Conservation (phyloP, 2,797 vertebrate species). For the Odontamblyopus rebecca region DNA sequence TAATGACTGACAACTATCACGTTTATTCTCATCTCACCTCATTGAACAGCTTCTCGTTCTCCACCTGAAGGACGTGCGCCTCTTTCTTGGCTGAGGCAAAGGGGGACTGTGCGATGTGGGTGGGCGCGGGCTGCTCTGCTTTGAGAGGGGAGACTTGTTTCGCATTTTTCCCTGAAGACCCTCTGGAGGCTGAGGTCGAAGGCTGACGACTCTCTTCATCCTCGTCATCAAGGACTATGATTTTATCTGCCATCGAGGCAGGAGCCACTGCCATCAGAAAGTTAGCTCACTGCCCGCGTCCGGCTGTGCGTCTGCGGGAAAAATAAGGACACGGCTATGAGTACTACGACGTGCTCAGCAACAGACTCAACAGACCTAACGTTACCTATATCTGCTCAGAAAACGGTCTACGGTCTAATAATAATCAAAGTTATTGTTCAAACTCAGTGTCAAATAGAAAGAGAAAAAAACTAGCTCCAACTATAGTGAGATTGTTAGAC, state of each 20-base stretch:
- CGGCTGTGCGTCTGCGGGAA: constrained; percentile 17
- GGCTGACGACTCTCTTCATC: constrained; percentile 57
- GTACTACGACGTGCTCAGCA: background rate
- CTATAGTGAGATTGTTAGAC: background rate
- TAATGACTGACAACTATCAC: background rate
- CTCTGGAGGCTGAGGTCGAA: constrained; percentile 39
- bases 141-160: constrained; percentile 2
- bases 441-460: background rate
- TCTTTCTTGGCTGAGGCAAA: constrained; percentile 66
- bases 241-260: constrained; percentile 69
- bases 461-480: background rate
- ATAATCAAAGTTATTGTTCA: background rate
- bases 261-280: constrained; percentile 66
- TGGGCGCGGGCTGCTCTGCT: constrained; percentile 33
- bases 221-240: constrained; percentile 77
- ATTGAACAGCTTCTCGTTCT: constrained; percentile 73
- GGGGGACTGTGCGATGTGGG: constrained; percentile 72
- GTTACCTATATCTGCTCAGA: too few relatives aligned
- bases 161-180: constrained; percentile 13
- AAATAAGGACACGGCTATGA: constrained; percentile 3
- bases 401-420: background rate
- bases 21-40: constrained; percentile 60
- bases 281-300: background rate
- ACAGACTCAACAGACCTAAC: too few relatives aligned
- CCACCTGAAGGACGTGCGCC: constrained; percentile 55